Evolutionary conservation across 1,140 invertebrate species (phyloP), one percentile per base, ranked within the genome.

Genomic region (Psix sp.): DNA sequence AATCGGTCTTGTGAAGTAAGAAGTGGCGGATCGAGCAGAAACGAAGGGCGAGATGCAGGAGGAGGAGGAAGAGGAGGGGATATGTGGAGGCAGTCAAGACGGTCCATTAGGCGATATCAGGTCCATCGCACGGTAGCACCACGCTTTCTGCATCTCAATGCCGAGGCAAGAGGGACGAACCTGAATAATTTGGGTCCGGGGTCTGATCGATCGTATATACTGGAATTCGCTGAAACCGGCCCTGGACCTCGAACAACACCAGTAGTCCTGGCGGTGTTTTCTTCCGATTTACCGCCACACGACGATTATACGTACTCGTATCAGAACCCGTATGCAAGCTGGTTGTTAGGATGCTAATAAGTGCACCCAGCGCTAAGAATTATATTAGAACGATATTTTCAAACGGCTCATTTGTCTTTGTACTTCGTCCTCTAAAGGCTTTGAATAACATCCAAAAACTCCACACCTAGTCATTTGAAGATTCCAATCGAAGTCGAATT

Each of bases 101-200:
- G 83, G 84, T 86, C 86, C 85, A 86, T 86, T 85, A 87, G 83
- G 85, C 84, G 84, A 80, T 87, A 87, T 87, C 86, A 81, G 84
- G 83, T 85, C 77, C 85, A 87, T 87, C 85, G 84, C 85, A 86
- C 86, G 84, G 86, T 86, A 87, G 86, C 86, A 86, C 82, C 84
- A 86, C 82, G 83, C 77, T 87, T 80, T 85, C 85, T 86, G 85
- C 86, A 87, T 87, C 84, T 87, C 86, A 86, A 87, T 86, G 84
- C 80, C 57, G 40, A 57, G 16, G 49, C 57, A 18, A 71, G 56
- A 77, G 67, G 76, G 77, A 73, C 75, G 63, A 67, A 76, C 56
- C 51, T 57, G 52, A 77, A 21, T 63, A 63, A 81, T 82, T 79
- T 77, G 40, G 76, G 77, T 51, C 70, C 68, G 24, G 24, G 51